These are phyloP conservation scores for Mormyrus hasselquistii DNA, from an alignment of 2,797 vertebrate genomes.

Conservation along the genomic window DNA sequence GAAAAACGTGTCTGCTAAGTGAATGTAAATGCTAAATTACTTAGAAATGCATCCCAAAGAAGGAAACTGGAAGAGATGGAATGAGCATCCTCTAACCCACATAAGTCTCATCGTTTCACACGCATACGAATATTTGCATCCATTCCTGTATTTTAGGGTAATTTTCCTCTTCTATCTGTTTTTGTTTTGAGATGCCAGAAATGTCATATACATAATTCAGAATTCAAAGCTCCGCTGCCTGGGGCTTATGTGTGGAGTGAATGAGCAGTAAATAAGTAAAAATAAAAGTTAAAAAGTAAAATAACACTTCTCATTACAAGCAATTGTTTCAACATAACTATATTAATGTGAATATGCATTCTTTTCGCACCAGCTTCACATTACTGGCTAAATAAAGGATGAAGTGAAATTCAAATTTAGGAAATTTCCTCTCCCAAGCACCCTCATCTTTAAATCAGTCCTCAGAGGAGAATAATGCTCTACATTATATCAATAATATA, in stretches of 20 bases:
- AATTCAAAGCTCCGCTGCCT: neutral
- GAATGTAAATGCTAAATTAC: neutral
- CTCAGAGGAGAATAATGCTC: neutral
- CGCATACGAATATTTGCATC: neutral
- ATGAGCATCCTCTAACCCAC: neutral
- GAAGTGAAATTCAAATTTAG: conserved; percentile 7
- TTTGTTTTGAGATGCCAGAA: neutral
- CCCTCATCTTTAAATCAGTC: neutral
- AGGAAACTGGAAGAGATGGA: neutral
- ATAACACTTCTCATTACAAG: neutral
- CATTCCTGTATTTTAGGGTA: neutral
- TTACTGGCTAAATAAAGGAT: neutral
- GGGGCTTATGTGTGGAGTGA: neutral
- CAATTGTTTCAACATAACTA: neutral
- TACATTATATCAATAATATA: neutral
- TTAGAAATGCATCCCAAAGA: neutral
- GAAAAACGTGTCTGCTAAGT: neutral
- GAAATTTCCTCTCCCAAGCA: conserved; percentile 29
- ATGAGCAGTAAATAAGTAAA: neutral
- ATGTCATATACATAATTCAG: neutral
- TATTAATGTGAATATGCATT: neutral
- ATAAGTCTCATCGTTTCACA: neutral
- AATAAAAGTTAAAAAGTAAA: neutral
- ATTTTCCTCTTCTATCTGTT: neutral
- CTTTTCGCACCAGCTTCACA: neutral